These are phyloP conservation scores for Mormyrops attenuatus DNA, from an alignment of 2,797 vertebrate species.

Conservation along the genomic window DNA sequence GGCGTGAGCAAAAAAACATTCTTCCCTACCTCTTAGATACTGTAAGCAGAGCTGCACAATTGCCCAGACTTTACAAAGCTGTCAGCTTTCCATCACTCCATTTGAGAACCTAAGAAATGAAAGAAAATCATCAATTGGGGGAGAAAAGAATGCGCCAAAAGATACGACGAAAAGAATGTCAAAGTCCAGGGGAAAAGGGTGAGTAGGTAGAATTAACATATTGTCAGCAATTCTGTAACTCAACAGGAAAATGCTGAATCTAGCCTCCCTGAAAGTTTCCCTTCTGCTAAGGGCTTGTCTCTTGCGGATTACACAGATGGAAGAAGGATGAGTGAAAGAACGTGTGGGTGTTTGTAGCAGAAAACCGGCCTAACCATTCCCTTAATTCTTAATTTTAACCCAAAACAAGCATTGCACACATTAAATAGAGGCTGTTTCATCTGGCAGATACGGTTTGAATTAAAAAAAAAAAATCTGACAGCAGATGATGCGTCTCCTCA, in stretches of 20 bases:
- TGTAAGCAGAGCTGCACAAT: neutral
- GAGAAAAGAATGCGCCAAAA: neutral
- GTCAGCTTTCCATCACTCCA: slow-evolving; percentile 23
- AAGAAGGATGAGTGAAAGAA: slow-evolving; percentile 9
- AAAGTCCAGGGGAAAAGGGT: slow-evolving; percentile 1
- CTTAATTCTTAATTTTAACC: neutral
- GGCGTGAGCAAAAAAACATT: neutral
- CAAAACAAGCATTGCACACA: neutral
- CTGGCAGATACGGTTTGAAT: neutral
- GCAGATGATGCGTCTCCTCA: neutral
- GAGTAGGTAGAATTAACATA: neutral
- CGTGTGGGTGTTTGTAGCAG: slow-evolving; percentile 1
- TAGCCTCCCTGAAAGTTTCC: slow-evolving; percentile 41
- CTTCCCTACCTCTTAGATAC: slow-evolving; percentile 11
- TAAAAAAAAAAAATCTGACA: neutral
- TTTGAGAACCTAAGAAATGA: slow-evolving; percentile 29
- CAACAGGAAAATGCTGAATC: slow-evolving; percentile 54
- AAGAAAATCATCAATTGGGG: slow-evolving; percentile 26
- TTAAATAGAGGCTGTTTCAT: neutral
- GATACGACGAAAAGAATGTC: slow-evolving; percentile 12
- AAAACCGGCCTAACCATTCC: neutral
- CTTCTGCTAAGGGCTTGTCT: slow-evolving; percentile 40
- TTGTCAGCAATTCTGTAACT: slow-evolving; percentile 24
- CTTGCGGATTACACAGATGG: slow-evolving; percentile 26
- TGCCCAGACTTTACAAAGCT: neutral